Base-by-base conservation (phyloP, 2,797 vertebrate genomes). In the Melanotaenia boesemani region DNA sequence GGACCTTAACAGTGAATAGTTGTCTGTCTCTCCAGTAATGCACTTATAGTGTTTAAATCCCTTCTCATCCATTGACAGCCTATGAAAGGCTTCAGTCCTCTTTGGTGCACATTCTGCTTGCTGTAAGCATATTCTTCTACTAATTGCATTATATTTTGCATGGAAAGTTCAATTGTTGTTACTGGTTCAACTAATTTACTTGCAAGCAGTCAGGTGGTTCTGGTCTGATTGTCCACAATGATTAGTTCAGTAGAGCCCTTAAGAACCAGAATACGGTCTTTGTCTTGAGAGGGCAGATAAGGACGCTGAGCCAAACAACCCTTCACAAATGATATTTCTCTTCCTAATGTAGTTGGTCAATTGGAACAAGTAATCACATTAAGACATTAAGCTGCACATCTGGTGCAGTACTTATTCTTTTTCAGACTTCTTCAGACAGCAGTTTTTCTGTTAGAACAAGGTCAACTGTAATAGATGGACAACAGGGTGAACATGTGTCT, bases 281-380 rank as follows among this genome's bases (percentile, higher is more conserved):
- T 82, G 72, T 72, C 71, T 77, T 73, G 46, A 22, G 58, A 86
- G 77, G 76, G 56, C 61, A 73, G 15, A 63, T 63, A 55, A 60
- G 84, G 81, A 76, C 81, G 68, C 48, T 65, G 75, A 70, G 72
- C 83, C 67, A 54, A 58, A 60, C 30, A 52, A 20, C 15, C 59
- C 26, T 50, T 50, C 22, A 6, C 65, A 86, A 72, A 83, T 41
- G n/a, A 73, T 72, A 72, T 80, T 83, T 80, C 59, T 67, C 65
- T 74, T 71, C 68, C 70, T 65, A 74, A 85, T 84, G 74, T 70
- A 22, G 72, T 69, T 36, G 79, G 69, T 82, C 68, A 86, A 89
- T 88, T 66, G 64, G 84, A 91, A 88, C 88, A 83, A 86, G 89
- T 91, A 92, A 93, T 91, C 83, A 80, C 79, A 81, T 93, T 89